Conservation (phyloP, 2,888 invertebrate genomes). For the Spisula subtruncata region DNA sequence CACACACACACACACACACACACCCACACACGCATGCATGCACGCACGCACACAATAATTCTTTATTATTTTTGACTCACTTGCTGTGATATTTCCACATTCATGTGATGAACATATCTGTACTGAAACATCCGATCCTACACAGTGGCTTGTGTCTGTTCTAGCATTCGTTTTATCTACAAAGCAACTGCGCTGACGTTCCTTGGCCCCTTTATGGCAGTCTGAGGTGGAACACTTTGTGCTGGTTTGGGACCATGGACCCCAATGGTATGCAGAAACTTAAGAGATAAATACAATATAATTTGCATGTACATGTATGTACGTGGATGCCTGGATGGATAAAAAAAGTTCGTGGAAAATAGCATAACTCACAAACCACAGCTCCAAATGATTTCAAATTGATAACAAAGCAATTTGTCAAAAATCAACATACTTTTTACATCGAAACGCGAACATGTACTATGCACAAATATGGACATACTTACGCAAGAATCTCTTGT, state of each 20-base stretch:
- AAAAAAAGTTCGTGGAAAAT: no score
- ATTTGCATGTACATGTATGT: not conserved
- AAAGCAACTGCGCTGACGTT: constrained; percentile 28
- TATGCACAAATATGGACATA: not conserved
- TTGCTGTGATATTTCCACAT: not conserved
- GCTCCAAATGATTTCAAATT: no score
- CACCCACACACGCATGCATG: no score
- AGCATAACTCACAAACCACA: no score
- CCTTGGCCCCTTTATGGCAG: not conserved
- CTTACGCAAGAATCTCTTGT: constrained; percentile 30
- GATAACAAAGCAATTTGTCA: no score
- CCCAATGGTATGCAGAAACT: constrained; percentile 20
- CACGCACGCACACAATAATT: no score
- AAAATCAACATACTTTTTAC: no score
- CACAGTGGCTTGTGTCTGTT: not conserved
- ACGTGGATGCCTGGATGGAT: no score
- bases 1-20: no score
- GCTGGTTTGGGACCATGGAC: not conserved
- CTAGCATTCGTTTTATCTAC: not conserved
- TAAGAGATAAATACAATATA: not conserved
- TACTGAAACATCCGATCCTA: not conserved
- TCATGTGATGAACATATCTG: not conserved
- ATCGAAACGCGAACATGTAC: no score
- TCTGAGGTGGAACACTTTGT: not conserved
- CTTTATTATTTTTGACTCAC: not conserved